Base-by-base conservation (phyloP, 2,113 vertebrate species). In the Poeciliopsis prolifica region DNA sequence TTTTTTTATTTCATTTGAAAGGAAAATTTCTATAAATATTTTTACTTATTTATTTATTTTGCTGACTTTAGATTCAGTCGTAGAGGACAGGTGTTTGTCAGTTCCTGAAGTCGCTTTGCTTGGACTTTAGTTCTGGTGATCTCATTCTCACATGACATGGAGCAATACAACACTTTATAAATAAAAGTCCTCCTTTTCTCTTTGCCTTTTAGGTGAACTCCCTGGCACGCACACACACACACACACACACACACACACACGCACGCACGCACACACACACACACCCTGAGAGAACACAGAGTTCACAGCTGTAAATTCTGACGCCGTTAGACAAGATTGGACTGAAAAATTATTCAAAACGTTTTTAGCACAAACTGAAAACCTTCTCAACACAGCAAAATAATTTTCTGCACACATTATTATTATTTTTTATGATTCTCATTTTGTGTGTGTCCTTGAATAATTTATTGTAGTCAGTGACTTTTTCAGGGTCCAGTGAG, bases 141-240 rank as follows among this genome's bases (percentile, higher is more conserved):
- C 82, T 89, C 58, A 71, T 68, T 75, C 61, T 81, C 48, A 54
- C 42, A 29, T 89, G 74, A 88, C 77, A 79, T 65, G 81, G 77
- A 67, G 63, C 40, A 62, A 79, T 29, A 73, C 62, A 68, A 30
- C 70, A 81, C 64, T n/a, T 54, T 29, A 60, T 35, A 70, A 70
- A 22, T 33, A 15, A 72, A 60, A 48, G 37, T 3, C 78, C 63
- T 85, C 85, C 51, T 78, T 74, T 22, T 69, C 70, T 82, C 29
- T 40, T 54, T 65, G 60, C 51, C 26, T 10, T 24, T 72, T 74
- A 76, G 73, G 65, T 80, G 72, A 78, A 51, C 37, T 65, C n/a
- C 26, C 65, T 65, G 62, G 26, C 44, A 72, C 67, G 66, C 48
- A 9, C 44, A 0, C 44, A 6, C 44, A 72, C 67, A 69, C 31